These are phyloP conservation scores for Stegastes partitus DNA, from an alignment of 2,113 vertebrate species.

Conservation along the genomic window DNA sequence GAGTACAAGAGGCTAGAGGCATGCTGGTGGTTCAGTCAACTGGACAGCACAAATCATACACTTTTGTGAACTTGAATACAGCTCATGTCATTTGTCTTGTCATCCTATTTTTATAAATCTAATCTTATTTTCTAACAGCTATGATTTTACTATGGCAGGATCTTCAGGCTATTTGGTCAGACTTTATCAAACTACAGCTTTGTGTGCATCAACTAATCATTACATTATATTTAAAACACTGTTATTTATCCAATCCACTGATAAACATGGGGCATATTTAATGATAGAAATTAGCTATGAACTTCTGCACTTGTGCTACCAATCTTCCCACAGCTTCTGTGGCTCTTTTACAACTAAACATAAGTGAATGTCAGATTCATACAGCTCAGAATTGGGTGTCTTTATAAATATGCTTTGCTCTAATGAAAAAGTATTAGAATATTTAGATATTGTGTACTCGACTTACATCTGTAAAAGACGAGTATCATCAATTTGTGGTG, in stretches of 20 bases:
- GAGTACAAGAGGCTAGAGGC: slow-evolving; percentile 25
- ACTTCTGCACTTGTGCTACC: too few relatives aligned
- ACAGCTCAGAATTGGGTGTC: too few relatives aligned
- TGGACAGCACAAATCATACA: slow-evolving; percentile 30
- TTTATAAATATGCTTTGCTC: too few relatives aligned
- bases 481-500: not conserved
- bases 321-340: too few relatives aligned
- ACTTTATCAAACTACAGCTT: not conserved
- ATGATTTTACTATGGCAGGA: not conserved
- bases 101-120: not conserved
- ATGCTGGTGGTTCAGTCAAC: slow-evolving; percentile 45
- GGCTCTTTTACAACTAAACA: too few relatives aligned
- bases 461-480: too few relatives aligned
- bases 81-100: slow-evolving; percentile 11
- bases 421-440: too few relatives aligned
- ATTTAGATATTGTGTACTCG: too few relatives aligned
- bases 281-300: too few relatives aligned
- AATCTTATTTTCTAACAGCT: not conserved
- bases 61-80: slow-evolving; percentile 36
- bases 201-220: too few relatives aligned
- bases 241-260: not conserved
- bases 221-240: not conserved
- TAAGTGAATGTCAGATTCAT: too few relatives aligned
- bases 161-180: not conserved
- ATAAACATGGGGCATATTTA: not conserved